phyloP scores from a whole-genome alignment of 2,797 vertebrate species.

The Danionella dracula region DNA sequence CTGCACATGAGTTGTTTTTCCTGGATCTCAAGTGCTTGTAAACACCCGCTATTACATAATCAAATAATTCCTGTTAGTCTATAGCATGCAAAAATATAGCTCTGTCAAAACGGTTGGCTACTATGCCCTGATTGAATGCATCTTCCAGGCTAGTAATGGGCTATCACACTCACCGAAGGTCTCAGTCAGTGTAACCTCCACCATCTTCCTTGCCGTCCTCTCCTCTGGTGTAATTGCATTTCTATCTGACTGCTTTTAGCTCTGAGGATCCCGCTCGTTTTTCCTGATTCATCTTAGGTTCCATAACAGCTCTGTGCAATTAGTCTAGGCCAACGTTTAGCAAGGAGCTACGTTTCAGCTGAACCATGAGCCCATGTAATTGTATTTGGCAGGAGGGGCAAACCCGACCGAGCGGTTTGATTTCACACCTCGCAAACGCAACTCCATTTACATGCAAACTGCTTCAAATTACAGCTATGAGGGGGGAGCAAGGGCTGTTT shows the following conservation, averaged over 20 bases:
- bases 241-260: constrained; percentile 31
- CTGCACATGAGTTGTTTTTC: no score
- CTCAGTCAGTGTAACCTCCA: constrained; percentile 36
- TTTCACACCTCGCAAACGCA: constrained; percentile 21
- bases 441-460: constrained; percentile 27
- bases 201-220: constrained; percentile 19
- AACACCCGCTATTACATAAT: neutral
- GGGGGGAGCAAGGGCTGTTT: neutral
- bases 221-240: constrained; percentile 34
- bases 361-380: constrained; percentile 24
- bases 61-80: neutral
- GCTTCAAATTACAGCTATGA: constrained; percentile 22
- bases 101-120: neutral
- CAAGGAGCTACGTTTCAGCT: neutral
- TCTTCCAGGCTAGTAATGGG: constrained; percentile 28
- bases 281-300: constrained; percentile 12
- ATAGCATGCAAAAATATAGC: neutral
- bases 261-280: constrained; percentile 7
- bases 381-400: constrained; percentile 17
- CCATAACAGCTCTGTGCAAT: constrained; percentile 18
- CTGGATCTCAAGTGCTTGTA: neutral
- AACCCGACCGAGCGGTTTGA: neutral
- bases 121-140: constrained; percentile 23
- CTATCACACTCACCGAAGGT: constrained; percentile 28
- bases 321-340: constrained; percentile 3